A percentile compares a stretch with the other conserved stretches of the same genome.
phyloP scores from a whole-genome alignment of 1,140 invertebrate species.

The Pseudomyrmex gracilis region DNA sequence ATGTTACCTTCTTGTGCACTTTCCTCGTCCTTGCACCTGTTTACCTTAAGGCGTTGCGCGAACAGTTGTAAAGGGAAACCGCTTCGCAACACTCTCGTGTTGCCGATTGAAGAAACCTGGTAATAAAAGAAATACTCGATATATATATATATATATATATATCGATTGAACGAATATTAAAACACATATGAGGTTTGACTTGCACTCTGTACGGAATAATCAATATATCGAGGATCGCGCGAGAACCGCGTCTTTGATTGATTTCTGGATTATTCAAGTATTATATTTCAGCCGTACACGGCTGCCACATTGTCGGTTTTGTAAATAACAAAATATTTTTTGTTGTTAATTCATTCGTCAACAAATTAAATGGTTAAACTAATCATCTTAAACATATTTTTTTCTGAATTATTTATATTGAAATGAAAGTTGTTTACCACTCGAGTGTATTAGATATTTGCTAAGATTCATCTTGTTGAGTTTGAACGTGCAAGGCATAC shows the following conservation, averaged over 20 bases:
- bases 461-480: not conserved
- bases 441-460: not conserved
- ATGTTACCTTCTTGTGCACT: slow-evolving; percentile 10
- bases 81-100: not conserved
- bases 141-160: too few species aligned
- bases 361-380: too few species aligned
- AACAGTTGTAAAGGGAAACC: not conserved
- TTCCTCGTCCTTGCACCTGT: slow-evolving; percentile 66
- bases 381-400: too few species aligned
- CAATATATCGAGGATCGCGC: not conserved
- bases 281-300: too few species aligned
- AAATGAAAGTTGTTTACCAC: too few species aligned
- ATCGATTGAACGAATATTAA: not conserved
- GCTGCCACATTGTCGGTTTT: too few species aligned
- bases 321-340: too few species aligned
- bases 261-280: not conserved
- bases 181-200: not conserved
- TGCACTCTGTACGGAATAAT: not conserved
- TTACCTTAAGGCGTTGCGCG: slow-evolving; percentile 59
- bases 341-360: too few species aligned
- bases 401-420: too few species aligned
- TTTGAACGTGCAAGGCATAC: not conserved
- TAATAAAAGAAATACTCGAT: slow-evolving; percentile 28
- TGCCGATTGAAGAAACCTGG: too few species aligned
- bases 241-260: not conserved